Conservation (phyloP, 2,113 vertebrate genomes). For the Platysteira castanea region DNA sequence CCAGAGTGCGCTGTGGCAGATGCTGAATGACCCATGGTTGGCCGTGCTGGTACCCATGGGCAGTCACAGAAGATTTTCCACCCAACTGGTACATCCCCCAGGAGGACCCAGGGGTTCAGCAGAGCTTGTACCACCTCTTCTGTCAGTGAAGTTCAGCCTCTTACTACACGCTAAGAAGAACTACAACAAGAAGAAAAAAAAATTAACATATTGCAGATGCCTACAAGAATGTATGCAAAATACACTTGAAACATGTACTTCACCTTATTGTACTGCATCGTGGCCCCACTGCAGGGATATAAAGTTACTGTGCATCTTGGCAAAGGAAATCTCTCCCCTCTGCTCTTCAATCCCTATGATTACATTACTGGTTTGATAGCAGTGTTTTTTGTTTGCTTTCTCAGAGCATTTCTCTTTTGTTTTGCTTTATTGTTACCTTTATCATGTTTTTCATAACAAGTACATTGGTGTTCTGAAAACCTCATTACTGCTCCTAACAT, state of each 20-base stretch:
- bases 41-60: not conserved
- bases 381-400: not conserved
- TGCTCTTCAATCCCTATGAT: not conserved
- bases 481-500: not conserved
- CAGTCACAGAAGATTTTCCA: not conserved
- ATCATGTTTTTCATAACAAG: not conserved
- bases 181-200: fast-evolving
- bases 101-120: fast-evolving
- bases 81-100: not conserved
- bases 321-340: not conserved
- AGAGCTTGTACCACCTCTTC: not conserved
- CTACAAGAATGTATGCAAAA: not conserved
- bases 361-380: not conserved
- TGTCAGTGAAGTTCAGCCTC: not conserved
- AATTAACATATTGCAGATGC: not conserved
- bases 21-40: not conserved
- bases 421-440: not conserved
- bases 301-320: not conserved
- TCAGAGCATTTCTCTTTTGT: not conserved
- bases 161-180: not conserved
- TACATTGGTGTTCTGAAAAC: not conserved
- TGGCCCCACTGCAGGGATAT: not conserved
- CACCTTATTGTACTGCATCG: not conserved
- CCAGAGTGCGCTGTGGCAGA: not conserved
- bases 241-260: not conserved